Evolutionary conservation across 2,888 invertebrate species (phyloP), one percentile per base, ranked within the genome.

Genomic region (Ectobius pallidus): DNA sequence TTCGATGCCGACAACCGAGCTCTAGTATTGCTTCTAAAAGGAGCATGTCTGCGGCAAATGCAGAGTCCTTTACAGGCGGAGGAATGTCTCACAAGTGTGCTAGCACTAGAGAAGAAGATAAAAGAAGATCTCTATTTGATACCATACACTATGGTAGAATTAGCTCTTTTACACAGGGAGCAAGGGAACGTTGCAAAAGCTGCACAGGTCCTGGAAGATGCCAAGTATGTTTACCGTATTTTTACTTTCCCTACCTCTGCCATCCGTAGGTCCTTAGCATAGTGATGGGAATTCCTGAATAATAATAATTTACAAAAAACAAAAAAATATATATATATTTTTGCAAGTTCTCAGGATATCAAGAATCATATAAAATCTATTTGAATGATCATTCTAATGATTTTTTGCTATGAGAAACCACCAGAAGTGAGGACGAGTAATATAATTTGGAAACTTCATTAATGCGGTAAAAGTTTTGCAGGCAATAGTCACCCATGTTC

Each of bases 101-200:
- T 91, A 74, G 83, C 88, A 69, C 81, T 91, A 80, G 91, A 92
- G 78, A 90, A 89, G 78, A 87, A 89, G 65, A 88, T 97, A 73
- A 91, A 91, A 73, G 92, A 94, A 76, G 96, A 97, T 81, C 87
- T 87, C 0, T 96, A 93, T 84, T 83, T 98, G 71, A 85, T 94
- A 18, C 97, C 97, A 0, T 97, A 93, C 82, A 89, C 96, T 3
- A 86, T 91, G 67, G 92, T 94, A 16, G 97, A 98, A 83, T 86
- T 96, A 79, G 97, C 94, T 0, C 86, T 94, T 80, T 86, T 96
- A 72, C 89, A 93, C 80, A 88, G 91, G 80, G 87, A 90, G 49
- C 87, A 91, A 76, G 91, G 91, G 7, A 88, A 92, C 62, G 84
- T 82, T 55, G 87, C 89, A 32, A 88, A 89, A 69, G 93, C 95